phyloP scores from a whole-genome alignment of 2,888 invertebrate species.

The Cremastinae sp. region DNA sequence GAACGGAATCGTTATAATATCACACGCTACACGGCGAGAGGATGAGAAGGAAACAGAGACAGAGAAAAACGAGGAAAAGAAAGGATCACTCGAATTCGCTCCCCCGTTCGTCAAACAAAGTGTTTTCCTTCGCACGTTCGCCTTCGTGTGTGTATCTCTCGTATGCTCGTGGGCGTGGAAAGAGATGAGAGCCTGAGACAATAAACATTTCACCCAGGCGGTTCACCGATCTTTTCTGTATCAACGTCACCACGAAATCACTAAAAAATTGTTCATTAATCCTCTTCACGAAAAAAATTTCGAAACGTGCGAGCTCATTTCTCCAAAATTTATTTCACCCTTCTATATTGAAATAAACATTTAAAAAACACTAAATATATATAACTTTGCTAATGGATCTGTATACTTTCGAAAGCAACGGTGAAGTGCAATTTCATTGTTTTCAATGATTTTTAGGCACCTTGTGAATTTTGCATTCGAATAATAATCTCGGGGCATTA shows the following conservation, averaged over 20 bases:
- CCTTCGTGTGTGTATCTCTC: neutral
- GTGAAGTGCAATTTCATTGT: constrained; percentile 28
- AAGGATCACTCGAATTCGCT: constrained; percentile 20
- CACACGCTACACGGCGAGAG: constrained; percentile 12
- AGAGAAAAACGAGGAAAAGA: constrained; percentile 11
- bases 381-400: too few relatives aligned
- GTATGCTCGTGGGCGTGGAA: neutral
- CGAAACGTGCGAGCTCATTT: neutral
- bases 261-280: constrained; percentile 53
- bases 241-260: constrained; percentile 52
- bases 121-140: constrained; percentile 25
- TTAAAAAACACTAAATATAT: neutral
- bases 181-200: constrained; percentile 32
- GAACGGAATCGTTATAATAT: constrained; percentile 48
- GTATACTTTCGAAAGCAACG: too few relatives aligned
- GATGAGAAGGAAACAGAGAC: neutral
- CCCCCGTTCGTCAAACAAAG: constrained; percentile 40
- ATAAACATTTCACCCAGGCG: constrained; percentile 61
- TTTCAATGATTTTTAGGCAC: constrained; percentile 33
- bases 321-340: neutral
- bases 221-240: constrained; percentile 65
- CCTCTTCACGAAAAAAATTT: neutral
- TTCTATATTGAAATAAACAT: neutral
- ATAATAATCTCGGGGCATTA: constrained; percentile 47
- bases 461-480: constrained; percentile 12